phyloP scores from a whole-genome alignment of 2,888 invertebrate species.

The Acanthosoma haemorrhoidale region DNA sequence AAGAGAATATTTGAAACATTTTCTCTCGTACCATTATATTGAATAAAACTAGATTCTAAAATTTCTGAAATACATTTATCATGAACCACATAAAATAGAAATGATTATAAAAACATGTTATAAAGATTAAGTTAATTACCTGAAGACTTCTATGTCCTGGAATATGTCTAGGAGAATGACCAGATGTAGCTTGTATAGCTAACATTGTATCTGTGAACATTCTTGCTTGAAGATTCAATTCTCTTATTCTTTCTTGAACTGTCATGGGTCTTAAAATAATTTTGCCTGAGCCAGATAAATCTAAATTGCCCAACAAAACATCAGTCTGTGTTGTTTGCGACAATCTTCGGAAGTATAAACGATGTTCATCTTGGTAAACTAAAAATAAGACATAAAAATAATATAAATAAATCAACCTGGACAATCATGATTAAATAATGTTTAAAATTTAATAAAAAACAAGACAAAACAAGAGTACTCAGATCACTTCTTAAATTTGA shows the following conservation, averaged over 20 bases:
- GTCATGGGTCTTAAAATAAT: constrained; percentile 47
- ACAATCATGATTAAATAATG: not conserved
- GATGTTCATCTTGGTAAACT: constrained; percentile 46
- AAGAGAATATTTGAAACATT: too few relatives aligned
- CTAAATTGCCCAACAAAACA: constrained; percentile 47
- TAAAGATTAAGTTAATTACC: constrained; percentile 38
- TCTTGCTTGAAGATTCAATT: constrained; percentile 49
- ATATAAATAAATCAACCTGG: not conserved
- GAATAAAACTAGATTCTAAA: too few relatives aligned
- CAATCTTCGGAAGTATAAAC: constrained; percentile 47
- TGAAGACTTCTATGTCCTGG: constrained; percentile 45
- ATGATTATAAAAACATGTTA: not conserved
- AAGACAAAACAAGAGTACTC: not conserved
- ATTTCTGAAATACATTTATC: too few relatives aligned
- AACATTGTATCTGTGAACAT: constrained; percentile 50
- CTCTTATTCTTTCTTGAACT: constrained; percentile 49
- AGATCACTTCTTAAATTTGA: too few relatives aligned
- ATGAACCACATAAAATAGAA: too few relatives aligned
- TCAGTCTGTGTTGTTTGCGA: constrained; percentile 51
- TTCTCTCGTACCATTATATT: too few relatives aligned
- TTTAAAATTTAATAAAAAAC: not conserved
- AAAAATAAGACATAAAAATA: constrained; percentile 15
- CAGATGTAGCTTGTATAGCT: constrained; percentile 45
- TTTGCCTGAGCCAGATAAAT: constrained; percentile 46
- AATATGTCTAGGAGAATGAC: constrained; percentile 43